A percentile compares a stretch with the other conserved stretches of the same genome.
phyloP scores from a whole-genome alignment of 2,113 vertebrate genomes.

The Tyrannus savana region DNA sequence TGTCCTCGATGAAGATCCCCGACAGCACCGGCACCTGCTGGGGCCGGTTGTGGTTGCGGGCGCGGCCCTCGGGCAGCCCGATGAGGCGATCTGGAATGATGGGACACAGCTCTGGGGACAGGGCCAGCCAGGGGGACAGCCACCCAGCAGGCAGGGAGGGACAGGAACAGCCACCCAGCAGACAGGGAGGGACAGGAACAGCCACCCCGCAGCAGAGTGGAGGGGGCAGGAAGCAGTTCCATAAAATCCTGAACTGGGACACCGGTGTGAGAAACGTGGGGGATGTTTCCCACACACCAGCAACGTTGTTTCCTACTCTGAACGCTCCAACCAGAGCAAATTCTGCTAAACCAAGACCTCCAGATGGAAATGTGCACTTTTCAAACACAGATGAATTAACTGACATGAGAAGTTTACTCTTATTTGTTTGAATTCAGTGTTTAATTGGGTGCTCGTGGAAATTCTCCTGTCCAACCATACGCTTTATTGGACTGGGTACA shows the following conservation, averaged over 20 bases:
- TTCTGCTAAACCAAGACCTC: neutral
- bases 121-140: neutral
- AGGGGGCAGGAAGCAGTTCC: neutral
- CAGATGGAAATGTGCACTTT: neutral
- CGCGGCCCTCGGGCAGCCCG: slow-evolving; percentile 83
- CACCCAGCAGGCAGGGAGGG: neutral
- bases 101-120: neutral
- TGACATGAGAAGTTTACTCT: neutral
- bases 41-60: slow-evolving; percentile 85
- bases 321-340: too few relatives aligned
- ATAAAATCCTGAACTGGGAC: neutral
- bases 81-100: slow-evolving; percentile 80
- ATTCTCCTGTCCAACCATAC: neutral
- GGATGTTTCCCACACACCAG: neutral
- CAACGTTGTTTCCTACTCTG: too few relatives aligned
- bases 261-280: neutral
- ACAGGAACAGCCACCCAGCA: too few relatives aligned
- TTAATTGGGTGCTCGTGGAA: neutral
- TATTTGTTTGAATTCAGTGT: neutral
- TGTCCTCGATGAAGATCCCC: slow-evolving; percentile 80
- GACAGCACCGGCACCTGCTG: slow-evolving; percentile 80
- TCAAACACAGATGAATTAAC: neutral
- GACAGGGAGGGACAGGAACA: neutral
- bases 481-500: neutral
- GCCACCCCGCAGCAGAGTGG: too few relatives aligned